Base-by-base conservation (phyloP, 2,113 vertebrate genomes). In the Lethenteron camtschaticum region DNA sequence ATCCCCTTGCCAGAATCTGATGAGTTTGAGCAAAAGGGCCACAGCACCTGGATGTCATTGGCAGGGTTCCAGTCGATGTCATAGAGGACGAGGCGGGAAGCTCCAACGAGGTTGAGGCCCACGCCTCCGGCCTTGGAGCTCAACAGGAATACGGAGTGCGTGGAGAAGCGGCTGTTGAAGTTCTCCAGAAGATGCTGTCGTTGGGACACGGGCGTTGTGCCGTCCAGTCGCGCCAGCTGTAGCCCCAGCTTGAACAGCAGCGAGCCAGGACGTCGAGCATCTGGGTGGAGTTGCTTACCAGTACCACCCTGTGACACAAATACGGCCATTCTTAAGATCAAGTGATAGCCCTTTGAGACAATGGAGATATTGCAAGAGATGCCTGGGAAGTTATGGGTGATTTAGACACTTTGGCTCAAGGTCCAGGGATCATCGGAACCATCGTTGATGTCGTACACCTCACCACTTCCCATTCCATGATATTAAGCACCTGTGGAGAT, bases 1-100 rank as follows among this genome's bases (percentile, higher is more conserved):
- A 18, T 18, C 41, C 41, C 41, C 41, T 6, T 41, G 41, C 4
- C 41, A 7, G 41, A 41, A 41, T 41, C 41, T 41, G 41, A 41
- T 41, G 41, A 41, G 41, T 41, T 66, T 66, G 11, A 9, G 63
- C 63, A 66, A 66, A 66, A 16, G n/a, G 63, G n/a, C n/a, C 63
- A 66, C 63, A 41, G 41, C 73, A 95, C 92, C 89, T 99, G 94
- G 75, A 97, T 89, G 77, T 97, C 94, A 16, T 88, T 99, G 70
- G 94, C 94, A 75, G 94, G 94, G 78, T 99, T 99, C 94, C 94
- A 99, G 80, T 99, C 90, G 0, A 99, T 89, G 76, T 99, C 94
- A 71, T 94, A 99, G 1, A 99, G 80, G 78, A 97, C 81, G 75
- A 99, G 81, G 74, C 95, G 94, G 71, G 88, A 95, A 11, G 88